A percentile compares a stretch with the other conserved stretches of the same genome.
These are phyloP conservation scores for Drosophila borealis DNA, from an alignment of 2,888 invertebrate genomes.

Conservation along the genomic window DNA sequence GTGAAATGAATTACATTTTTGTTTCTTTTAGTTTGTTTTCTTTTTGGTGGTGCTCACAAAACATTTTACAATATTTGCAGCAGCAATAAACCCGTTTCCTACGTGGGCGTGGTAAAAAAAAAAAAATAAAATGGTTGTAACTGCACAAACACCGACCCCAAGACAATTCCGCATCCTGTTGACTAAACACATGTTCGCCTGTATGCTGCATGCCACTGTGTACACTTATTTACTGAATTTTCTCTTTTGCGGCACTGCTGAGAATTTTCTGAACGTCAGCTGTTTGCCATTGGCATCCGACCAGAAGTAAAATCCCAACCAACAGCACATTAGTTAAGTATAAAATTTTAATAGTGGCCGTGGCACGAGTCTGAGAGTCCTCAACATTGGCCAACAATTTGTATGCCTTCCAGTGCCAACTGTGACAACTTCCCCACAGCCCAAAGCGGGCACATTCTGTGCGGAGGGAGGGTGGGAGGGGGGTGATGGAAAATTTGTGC, in stretches of 20 bases:
- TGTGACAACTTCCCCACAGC: slow-evolving; percentile 53
- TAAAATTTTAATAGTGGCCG: slow-evolving; percentile 66
- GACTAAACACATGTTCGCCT: slow-evolving; percentile 50
- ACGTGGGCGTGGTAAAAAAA: slow-evolving; percentile 21
- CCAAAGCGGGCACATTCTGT: neutral
- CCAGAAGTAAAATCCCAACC: slow-evolving; percentile 49
- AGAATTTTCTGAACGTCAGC: slow-evolving; percentile 49
- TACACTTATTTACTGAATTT: slow-evolving; percentile 44
- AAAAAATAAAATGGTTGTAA: slow-evolving; percentile 8
- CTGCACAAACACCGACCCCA: slow-evolving; percentile 31
- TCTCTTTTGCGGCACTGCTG: slow-evolving; percentile 39
- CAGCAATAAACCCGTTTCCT: slow-evolving; percentile 69
- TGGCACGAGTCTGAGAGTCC: slow-evolving; percentile 30
- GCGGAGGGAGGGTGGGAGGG: neutral
- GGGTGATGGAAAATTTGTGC: slow-evolving; percentile 57
- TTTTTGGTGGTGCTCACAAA: slow-evolving; percentile 19
- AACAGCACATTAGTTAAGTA: slow-evolving; percentile 68
- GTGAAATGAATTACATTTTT: slow-evolving; percentile 18
- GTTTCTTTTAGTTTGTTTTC: neutral
- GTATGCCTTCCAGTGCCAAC: slow-evolving; percentile 34
- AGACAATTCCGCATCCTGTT: slow-evolving; percentile 51
- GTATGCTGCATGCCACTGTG: slow-evolving; percentile 20
- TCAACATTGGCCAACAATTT: slow-evolving; percentile 44
- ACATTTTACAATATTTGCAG: slow-evolving; percentile 70
- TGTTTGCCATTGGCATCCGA: slow-evolving; percentile 53